Evolutionary conservation across 2,113 vertebrate genomes (phyloP).

Genomic region (Oryzias curvinotus): DNA sequence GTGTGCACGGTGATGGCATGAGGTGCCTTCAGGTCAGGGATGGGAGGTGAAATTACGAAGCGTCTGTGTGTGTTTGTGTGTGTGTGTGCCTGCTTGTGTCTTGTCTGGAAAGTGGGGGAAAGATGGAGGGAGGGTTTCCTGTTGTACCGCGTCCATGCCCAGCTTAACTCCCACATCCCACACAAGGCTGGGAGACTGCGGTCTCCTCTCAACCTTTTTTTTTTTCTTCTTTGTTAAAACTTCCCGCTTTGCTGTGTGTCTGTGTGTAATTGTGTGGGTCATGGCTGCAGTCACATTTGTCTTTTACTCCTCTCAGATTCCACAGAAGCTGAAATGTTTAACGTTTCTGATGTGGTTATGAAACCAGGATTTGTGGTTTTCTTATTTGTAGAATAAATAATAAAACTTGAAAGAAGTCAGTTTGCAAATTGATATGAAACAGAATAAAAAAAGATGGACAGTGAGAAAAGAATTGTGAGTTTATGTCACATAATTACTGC

Average conservation of each 20-base stretch:
- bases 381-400: too few species aligned
- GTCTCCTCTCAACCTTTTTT: conserved; percentile 52
- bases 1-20: conserved; percentile 24
- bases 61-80: conserved; percentile 8
- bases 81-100: conserved; percentile 37
- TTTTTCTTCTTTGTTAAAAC: conserved; percentile 62
- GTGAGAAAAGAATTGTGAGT: too few species aligned
- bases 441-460: too few species aligned
- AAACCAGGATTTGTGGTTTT: neutral
- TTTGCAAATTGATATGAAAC: too few species aligned
- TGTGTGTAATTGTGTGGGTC: conserved; percentile 7
- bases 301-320: conserved; percentile 2
- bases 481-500: too few species aligned
- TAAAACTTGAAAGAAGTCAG: too few species aligned
- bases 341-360: neutral
- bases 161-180: conserved; percentile 68
- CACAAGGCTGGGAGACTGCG: conserved; percentile 65
- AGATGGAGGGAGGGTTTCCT: conserved; percentile 64
- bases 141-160: conserved; percentile 46
- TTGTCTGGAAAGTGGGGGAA: conserved; percentile 55
- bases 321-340: neutral
- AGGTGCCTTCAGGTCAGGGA: conserved; percentile 46
- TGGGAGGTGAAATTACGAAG: conserved; percentile 46
- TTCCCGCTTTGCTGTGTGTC: conserved; percentile 28
- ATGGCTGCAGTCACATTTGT: conserved; percentile 3